Base-by-base conservation (phyloP, 2,888 invertebrate genomes). In the Aromia moschata region DNA sequence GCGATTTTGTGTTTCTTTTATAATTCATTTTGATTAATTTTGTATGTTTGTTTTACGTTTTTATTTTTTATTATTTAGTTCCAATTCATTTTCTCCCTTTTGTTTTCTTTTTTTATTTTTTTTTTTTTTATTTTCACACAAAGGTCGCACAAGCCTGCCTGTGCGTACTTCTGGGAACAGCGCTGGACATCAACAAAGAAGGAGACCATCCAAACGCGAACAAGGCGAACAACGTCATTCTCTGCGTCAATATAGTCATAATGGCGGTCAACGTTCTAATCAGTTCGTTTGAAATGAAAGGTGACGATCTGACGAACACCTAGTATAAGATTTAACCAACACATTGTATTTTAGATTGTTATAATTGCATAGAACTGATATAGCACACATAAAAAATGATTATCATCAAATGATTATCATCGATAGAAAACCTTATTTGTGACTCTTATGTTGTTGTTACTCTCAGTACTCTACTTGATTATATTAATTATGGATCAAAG, bases 261-360 rank as follows among this genome's bases (percentile, higher is more conserved):
- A 86, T 87, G 60, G 82, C 84, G 9, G 77, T 86, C 9, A 89
- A 89, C 73, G 78, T 88, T 44, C 71, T 89, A 14, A 86, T 89
- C 67, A 84, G 84, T 64, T 81, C 84, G 51, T 88, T 89, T 77
- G 86, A 87, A 73, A 81, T 86, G 73, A 83, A 72, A 57, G 76
- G 77, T 25, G 72, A 69, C 5, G 49, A 56, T 5, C 25, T 5
- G 9, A 5, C 25, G 9, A 25, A 25, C 4, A 25, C 25, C 9
- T 25, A 25, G n/a, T n/a, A n/a, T n/a, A n/a, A n/a, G n/a, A n/a
- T n/a, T n/a, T n/a, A n/a, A n/a, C n/a, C n/a, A n/a, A n/a, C n/a
- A n/a, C n/a, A n/a, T n/a, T n/a, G n/a, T n/a, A n/a, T n/a, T n/a
- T n/a, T n/a, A n/a, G n/a, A n/a, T n/a, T n/a, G n/a, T n/a, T n/a